Percentiles rank a stretch among this genome's conserved stretches.
These are phyloP conservation scores for Agriopis marginaria DNA, from an alignment of 2,888 invertebrate species.

Conservation along the genomic window DNA sequence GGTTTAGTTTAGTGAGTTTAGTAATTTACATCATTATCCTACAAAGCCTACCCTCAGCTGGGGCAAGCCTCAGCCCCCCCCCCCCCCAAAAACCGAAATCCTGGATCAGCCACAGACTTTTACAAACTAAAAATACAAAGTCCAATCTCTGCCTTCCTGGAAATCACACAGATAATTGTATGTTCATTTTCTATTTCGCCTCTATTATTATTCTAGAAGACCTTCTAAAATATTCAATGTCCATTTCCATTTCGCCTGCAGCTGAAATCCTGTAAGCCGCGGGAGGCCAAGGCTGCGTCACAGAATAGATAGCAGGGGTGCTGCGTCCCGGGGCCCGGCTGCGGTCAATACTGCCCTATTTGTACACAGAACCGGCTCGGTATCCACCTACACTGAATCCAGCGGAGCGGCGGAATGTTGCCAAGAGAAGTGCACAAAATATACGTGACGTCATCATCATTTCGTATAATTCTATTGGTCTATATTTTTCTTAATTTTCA, in stretches of 20 bases:
- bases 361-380: not conserved
- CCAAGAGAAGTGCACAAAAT: too few relatives aligned
- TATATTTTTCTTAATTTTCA: too few relatives aligned
- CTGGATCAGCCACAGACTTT: too few relatives aligned
- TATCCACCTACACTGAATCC: too few relatives aligned
- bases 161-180: not conserved
- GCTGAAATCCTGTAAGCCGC: conserved; percentile 7
- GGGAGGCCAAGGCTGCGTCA: conserved; percentile 24
- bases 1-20: too few relatives aligned
- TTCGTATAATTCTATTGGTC: too few relatives aligned
- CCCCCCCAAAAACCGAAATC: too few relatives aligned
- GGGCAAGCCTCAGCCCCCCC: too few relatives aligned
- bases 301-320: not conserved
- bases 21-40: too few relatives aligned
- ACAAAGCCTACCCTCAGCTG: too few relatives aligned
- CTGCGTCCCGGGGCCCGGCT: conserved; percentile 12
- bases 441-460: too few relatives aligned
- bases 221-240: conserved; percentile 24
- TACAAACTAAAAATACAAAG: not conserved
- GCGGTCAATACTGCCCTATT: conserved; percentile 28
- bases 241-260: conserved; percentile 15
- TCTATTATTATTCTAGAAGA: conserved; percentile 4
- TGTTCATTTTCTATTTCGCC: conserved; percentile 15
- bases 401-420: too few relatives aligned
- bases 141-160: not conserved